Base-by-base conservation (phyloP, 2,888 invertebrate species). In the Cylloceria caligata region DNA sequence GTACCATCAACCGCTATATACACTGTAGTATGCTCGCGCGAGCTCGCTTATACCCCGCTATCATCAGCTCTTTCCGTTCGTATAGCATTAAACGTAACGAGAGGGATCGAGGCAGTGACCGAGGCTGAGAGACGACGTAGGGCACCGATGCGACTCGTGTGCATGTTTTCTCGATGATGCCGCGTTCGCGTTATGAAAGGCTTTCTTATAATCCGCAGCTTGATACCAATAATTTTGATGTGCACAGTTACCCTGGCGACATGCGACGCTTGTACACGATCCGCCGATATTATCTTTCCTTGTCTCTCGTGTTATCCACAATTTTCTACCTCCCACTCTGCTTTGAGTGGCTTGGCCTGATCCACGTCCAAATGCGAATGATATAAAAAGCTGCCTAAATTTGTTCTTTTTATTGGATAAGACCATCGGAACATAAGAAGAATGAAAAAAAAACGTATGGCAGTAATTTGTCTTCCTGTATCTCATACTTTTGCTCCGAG, bases 171-270 rank as follows among this genome's bases (percentile, higher is more conserved):
- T 27, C 74, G 75, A 52, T 85, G 74, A 81, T 81, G 79, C 27
- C 76, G 62, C 73, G 79, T 77, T 76, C 67, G 78, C 74, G 76
- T 86, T 83, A 84, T 82, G 84, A 85, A 83, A 83, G 83, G 83
- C 83, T 84, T 83, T 80, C 84, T 81, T 69, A 83, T 80, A 86
- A 80, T 76, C 79, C 72, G 57, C 77, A 80, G 74, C 74, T 81
- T 84, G 86, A 86, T 87, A 84, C 83, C 84, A 84, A 85, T 85
- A 85, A 86, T 85, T 81, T 75, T 34, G 71, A 60, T 77, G 62
- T 78, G 71, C 71, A 77, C 69, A 76, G 67, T 78, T 77, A 81
- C 73, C 74, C 72, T 47, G 72, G 81, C 83, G 83, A 86, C 85
- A 85, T 84, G 86, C 84, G 75, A 86, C 84, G 72, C 64, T 52